Conservation (phyloP, 2,113 vertebrate species). For the Brienomyrus brachyistius region DNA sequence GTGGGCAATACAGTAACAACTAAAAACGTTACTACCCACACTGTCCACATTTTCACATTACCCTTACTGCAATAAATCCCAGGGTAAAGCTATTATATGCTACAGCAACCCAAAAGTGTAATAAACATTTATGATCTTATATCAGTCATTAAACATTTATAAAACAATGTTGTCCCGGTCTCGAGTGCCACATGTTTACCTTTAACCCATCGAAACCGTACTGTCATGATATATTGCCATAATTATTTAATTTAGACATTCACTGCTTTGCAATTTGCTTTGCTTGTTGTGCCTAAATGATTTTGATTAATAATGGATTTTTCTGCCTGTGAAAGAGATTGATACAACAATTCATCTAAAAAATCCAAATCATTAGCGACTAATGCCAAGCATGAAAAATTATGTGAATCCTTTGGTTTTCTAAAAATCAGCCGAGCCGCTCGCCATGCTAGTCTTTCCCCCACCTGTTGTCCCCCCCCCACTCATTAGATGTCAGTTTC, state of each 20-base stretch:
- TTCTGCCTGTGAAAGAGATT: conserved; percentile 98
- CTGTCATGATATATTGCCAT: conserved; percentile 82
- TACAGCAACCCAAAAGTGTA: neutral
- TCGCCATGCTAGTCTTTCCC: conserved; percentile 51
- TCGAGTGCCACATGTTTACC: neutral
- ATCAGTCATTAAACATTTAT: neutral
- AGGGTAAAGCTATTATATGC: neutral
- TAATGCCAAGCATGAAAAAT: conserved; percentile 98
- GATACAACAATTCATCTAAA: conserved; percentile 98
- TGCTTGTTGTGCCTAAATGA: conserved; percentile 90
- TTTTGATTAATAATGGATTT: conserved; percentile 96
- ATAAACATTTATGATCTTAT: neutral
- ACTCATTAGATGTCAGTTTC: conserved; percentile 76
- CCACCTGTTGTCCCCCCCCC: conserved; percentile 64
- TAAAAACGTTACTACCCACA: neutral
- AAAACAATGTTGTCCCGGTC: neutral
- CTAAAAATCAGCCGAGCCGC: conserved; percentile 65
- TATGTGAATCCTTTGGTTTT: conserved; percentile 76
- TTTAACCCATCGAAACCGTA: conserved; percentile 64
- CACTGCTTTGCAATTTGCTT: conserved; percentile 86
- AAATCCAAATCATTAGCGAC: conserved; percentile 99
- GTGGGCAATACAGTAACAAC: neutral
- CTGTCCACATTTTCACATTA: neutral
- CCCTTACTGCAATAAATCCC: neutral
- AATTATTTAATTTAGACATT: conserved; percentile 89